phyloP scores from a whole-genome alignment of 2,113 vertebrate species.

The Entelurus aequoreus region DNA sequence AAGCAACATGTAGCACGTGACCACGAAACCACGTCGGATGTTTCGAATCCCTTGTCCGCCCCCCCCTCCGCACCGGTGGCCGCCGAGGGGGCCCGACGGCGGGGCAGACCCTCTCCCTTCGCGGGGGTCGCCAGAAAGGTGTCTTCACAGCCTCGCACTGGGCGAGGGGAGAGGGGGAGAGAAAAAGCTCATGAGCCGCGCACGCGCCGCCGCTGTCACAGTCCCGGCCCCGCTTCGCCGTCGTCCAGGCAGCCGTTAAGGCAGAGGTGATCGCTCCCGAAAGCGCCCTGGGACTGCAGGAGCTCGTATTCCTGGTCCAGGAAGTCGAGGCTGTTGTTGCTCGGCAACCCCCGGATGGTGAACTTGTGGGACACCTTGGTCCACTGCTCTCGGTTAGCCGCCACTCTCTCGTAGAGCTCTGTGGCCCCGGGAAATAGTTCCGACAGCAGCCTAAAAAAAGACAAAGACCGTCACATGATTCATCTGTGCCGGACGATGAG shows the following conservation, averaged over 20 bases:
- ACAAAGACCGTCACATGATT: neutral
- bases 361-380: conserved; percentile 95
- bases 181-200: conserved; percentile 28
- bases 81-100: conserved; percentile 50
- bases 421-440: conserved; percentile 84
- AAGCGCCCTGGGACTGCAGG: conserved; percentile 74
- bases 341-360: conserved; percentile 91
- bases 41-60: conserved; percentile 36
- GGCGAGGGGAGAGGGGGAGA: conserved; percentile 14
- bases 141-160: conserved; percentile 44
- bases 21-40: conserved; percentile 37
- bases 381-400: conserved; percentile 94
- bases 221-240: conserved; percentile 47
- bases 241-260: conserved; percentile 86
- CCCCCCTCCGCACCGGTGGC: conserved; percentile 28
- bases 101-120: conserved; percentile 41
- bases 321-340: conserved; percentile 97
- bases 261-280: conserved; percentile 71
- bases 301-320: conserved; percentile 93
- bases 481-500: neutral
- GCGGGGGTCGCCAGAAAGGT: conserved; percentile 43
- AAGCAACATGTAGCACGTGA: conserved; percentile 52
- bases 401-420: conserved; percentile 87
- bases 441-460: conserved; percentile 79
- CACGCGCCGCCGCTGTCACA: conserved; percentile 44